Conservation (phyloP, 2,113 vertebrate genomes). For the Acanthochromis polyacanthus region DNA sequence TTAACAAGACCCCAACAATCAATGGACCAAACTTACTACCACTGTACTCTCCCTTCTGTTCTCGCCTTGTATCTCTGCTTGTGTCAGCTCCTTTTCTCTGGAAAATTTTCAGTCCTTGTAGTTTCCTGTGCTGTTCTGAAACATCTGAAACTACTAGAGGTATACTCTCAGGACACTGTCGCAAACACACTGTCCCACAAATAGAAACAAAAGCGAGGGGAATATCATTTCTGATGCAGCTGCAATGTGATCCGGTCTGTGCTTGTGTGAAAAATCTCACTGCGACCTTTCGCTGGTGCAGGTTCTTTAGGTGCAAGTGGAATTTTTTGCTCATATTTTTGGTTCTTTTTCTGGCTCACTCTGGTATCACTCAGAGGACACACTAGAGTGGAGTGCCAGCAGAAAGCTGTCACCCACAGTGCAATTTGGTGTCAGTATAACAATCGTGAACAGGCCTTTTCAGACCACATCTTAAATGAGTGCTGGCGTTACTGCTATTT, state of each 20-base stretch:
- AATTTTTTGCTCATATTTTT: conserved; percentile 11
- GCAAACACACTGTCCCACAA: conserved; percentile 17
- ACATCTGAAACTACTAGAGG: neutral
- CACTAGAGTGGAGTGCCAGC: conserved; percentile 22
- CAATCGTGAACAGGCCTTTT: conserved; percentile 7
- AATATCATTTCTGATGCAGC: conserved; percentile 14
- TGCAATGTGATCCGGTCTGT: conserved; percentile 2
- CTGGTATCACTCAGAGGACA: neutral
- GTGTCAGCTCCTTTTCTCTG: conserved; percentile 64
- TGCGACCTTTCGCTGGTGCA: neutral
- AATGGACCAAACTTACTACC: conserved; percentile 70
- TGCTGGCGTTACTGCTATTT: conserved; percentile 35
- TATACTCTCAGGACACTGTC: conserved; percentile 24
- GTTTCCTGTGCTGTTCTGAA: conserved; percentile 45
- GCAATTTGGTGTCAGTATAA: conserved; percentile 31
- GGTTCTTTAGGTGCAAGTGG: neutral
- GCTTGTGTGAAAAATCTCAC: neutral
- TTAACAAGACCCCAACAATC: conserved; percentile 73
- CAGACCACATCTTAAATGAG: conserved; percentile 45
- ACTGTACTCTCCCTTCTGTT: conserved; percentile 37
- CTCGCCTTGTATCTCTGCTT: conserved; percentile 56
- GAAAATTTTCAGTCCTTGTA: conserved; percentile 58
- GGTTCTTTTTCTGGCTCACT: neutral
- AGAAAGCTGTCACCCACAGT: neutral
- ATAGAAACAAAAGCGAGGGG: conserved; percentile 21